phyloP scores from a whole-genome alignment of 2,888 invertebrate genomes.

The Caenorhabditis macrosperma region DNA sequence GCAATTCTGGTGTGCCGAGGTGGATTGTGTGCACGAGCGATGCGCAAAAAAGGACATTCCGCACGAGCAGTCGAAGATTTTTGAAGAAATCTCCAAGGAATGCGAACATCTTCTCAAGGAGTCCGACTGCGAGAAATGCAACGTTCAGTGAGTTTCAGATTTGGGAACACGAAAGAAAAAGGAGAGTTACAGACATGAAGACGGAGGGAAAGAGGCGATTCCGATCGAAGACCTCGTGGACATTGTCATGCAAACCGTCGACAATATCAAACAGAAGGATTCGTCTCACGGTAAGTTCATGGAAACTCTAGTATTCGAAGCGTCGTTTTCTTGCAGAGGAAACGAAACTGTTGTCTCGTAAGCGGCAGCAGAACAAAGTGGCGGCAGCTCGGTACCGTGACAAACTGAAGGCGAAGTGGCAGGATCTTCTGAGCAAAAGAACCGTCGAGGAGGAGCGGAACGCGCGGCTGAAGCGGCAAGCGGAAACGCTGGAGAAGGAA shows the following conservation, averaged over 20 bases:
- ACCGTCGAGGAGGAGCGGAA: constrained; percentile 40
- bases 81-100: constrained; percentile 63
- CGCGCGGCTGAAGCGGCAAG: constrained; percentile 27
- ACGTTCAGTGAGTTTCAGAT: constrained; percentile 34
- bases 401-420: constrained; percentile 59
- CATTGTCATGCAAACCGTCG: constrained; percentile 59
- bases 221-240: constrained; percentile 60
- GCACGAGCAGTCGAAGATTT: constrained; percentile 50
- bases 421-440: constrained; percentile 30
- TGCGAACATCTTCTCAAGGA: constrained; percentile 63
- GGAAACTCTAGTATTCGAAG: not conserved
- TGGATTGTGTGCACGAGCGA: constrained; percentile 42
- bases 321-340: constrained; percentile 51
- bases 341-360: constrained; percentile 37
- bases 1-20: constrained; percentile 48
- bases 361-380: constrained; percentile 62
- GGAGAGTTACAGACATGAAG: constrained; percentile 34
- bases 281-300: constrained; percentile 15
- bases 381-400: constrained; percentile 65
- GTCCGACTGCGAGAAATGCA: constrained; percentile 60
- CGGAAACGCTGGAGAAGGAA: constrained; percentile 35
- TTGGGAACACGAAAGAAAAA: not conserved
- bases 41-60: constrained; percentile 39
- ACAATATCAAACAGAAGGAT: constrained; percentile 41
- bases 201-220: constrained; percentile 56